Percentiles rank a stretch among this genome's conserved stretches.
These are phyloP conservation scores for Brachyhypopomus gauderio DNA, from an alignment of 2,113 vertebrate genomes.

Conservation along the genomic window DNA sequence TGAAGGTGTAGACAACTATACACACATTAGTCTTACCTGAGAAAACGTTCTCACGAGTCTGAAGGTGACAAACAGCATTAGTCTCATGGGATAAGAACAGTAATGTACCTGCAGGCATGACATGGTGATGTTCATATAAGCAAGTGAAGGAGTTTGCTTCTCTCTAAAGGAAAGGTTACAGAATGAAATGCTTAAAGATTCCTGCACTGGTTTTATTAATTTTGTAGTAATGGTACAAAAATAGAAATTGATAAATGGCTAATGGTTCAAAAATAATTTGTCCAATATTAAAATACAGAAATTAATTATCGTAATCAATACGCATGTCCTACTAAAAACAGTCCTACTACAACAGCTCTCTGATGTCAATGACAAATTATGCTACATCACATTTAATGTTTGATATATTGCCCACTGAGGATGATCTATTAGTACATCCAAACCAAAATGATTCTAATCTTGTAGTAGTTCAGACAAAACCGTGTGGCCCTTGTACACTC, in stretches of 20 bases:
- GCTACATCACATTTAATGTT: too few relatives aligned
- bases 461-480: too few relatives aligned
- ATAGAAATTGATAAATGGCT: background rate
- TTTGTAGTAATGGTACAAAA: slow-evolving; percentile 32
- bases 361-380: too few relatives aligned
- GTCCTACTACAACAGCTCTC: too few relatives aligned
- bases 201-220: background rate
- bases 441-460: too few relatives aligned
- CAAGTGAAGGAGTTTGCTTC: background rate
- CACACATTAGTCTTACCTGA: background rate
- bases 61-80: background rate
- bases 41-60: background rate
- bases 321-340: too few relatives aligned
- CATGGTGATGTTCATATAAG: background rate
- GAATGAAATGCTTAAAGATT: background rate
- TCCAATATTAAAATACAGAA: background rate
- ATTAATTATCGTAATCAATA: background rate
- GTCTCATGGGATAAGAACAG: background rate
- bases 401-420: too few relatives aligned
- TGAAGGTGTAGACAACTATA: too few relatives aligned
- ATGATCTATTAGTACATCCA: too few relatives aligned
- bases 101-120: background rate
- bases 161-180: background rate
- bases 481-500: too few relatives aligned
- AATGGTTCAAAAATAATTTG: background rate